These are phyloP conservation scores for Cotesia typhae DNA, from an alignment of 1,140 invertebrate genomes.

Conservation along the genomic window DNA sequence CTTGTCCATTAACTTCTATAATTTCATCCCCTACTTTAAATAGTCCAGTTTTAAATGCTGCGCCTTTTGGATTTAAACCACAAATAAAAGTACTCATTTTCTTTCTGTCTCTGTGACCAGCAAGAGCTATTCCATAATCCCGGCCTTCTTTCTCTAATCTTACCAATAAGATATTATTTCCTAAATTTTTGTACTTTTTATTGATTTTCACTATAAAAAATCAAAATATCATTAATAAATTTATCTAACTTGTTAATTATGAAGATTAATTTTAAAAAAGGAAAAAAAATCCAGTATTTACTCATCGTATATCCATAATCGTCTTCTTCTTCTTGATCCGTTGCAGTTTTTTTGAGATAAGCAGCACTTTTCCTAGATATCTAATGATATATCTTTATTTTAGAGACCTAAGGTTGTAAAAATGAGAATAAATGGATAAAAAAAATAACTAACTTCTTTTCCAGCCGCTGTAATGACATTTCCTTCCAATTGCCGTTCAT, in stretches of 20 bases:
- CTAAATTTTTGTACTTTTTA: slow-evolving; percentile 79
- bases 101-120: slow-evolving; percentile 92
- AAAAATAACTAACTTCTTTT: too few relatives aligned
- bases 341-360: slow-evolving; percentile 79
- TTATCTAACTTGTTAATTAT: neutral
- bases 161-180: slow-evolving; percentile 74
- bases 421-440: too few relatives aligned
- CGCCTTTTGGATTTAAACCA: slow-evolving; percentile 89
- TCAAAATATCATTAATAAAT: neutral
- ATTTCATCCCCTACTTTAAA: slow-evolving; percentile 95
- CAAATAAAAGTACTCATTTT: slow-evolving; percentile 97
- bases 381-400: slow-evolving; percentile 61
- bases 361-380: slow-evolving; percentile 90
- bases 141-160: slow-evolving; percentile 73
- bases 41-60: slow-evolving; percentile 77
- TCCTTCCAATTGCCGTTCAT: too few relatives aligned
- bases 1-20: slow-evolving; percentile 91
- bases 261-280: neutral
- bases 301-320: slow-evolving; percentile 91
- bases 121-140: slow-evolving; percentile 89
- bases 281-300: slow-evolving; percentile 56
- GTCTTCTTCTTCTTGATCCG: slow-evolving; percentile 86
- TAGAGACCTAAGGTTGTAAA: too few relatives aligned
- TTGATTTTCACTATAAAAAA: slow-evolving; percentile 4
- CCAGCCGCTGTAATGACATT: too few relatives aligned